phyloP scores from a whole-genome alignment of 2,797 vertebrate species.

The Molossus alvarezi region DNA sequence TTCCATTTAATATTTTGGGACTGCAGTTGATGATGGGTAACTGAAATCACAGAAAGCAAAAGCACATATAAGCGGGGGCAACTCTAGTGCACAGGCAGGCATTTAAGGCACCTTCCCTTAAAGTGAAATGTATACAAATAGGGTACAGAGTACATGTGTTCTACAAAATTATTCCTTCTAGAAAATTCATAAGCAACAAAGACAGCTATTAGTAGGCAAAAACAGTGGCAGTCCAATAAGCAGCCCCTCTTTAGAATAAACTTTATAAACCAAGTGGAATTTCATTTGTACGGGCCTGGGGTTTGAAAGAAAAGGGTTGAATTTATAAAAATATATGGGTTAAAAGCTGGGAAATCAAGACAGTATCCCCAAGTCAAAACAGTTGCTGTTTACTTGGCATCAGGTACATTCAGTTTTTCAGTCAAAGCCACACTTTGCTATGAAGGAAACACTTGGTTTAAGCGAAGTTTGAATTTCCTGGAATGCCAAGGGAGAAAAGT shows the following conservation, averaged over 20 bases:
- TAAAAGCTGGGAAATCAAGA: neutral
- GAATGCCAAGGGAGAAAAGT: constrained; percentile 57
- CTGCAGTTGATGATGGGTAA: too few species aligned
- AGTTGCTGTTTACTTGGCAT: constrained; percentile 1
- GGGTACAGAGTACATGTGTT: neutral
- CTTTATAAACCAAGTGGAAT: constrained; percentile 37
- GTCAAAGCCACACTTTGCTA: neutral
- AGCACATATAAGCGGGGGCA: neutral
- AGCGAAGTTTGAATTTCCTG: constrained; percentile 59
- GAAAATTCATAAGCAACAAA: constrained; percentile 60
- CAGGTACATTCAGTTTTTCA: neutral
- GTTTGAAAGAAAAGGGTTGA: constrained; percentile 31
- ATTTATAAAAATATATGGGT: constrained; percentile 33
- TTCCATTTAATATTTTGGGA: too few species aligned
- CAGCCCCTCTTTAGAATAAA: constrained; percentile 17
- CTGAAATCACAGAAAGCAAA: too few species aligned
- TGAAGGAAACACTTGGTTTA: constrained; percentile 46
- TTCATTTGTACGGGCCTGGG: neutral
- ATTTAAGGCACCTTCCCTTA: constrained; percentile 41
- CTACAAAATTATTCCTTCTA: constrained; percentile 61
- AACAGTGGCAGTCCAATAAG: neutral
- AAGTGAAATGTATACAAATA: constrained; percentile 59
- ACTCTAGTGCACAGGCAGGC: neutral
- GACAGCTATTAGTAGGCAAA: neutral
- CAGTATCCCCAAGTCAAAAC: neutral